phyloP scores from a whole-genome alignment of 1,140 invertebrate species.

The Zaprionus taronus region DNA sequence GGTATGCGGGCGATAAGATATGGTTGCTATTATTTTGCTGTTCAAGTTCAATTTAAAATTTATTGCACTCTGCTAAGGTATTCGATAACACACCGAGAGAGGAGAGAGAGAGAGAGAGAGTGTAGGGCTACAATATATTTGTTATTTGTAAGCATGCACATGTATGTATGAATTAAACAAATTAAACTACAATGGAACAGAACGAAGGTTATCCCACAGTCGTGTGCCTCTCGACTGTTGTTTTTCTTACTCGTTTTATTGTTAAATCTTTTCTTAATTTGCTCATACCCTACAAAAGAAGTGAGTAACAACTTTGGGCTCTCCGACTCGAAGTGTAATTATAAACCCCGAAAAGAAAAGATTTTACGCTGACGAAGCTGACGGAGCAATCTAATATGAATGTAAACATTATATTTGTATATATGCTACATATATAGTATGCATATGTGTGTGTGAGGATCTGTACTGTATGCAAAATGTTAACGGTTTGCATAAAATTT shows the following conservation, averaged over 20 bases:
- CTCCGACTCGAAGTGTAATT: conserved; percentile 6
- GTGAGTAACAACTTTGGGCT: neutral
- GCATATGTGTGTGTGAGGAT: neutral
- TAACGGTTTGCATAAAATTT: conserved; percentile 51
- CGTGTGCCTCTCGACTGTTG: no score
- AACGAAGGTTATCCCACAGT: no score
- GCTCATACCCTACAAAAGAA: neutral
- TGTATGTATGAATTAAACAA: no score
- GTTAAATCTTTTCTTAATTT: neutral
- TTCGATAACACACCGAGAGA: neutral
- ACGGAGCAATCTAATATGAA: conserved; percentile 40
- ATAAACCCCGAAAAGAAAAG: conserved; percentile 20
- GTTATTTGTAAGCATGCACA: no score
- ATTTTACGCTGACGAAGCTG: conserved; percentile 43
- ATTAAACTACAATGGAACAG: no score
- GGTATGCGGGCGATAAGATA: neutral
- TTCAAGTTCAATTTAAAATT: conserved; percentile 6
- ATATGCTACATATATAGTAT: neutral
- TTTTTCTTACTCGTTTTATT: neutral
- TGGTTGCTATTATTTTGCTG: neutral
- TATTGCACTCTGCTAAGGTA: neutral
- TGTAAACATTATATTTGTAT: conserved; percentile 34
- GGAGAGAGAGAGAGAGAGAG: neutral
- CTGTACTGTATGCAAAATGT: conserved; percentile 41
- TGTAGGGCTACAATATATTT: no score